Conservation (phyloP, 1,140 invertebrate genomes). For the Nebria ingens region DNA sequence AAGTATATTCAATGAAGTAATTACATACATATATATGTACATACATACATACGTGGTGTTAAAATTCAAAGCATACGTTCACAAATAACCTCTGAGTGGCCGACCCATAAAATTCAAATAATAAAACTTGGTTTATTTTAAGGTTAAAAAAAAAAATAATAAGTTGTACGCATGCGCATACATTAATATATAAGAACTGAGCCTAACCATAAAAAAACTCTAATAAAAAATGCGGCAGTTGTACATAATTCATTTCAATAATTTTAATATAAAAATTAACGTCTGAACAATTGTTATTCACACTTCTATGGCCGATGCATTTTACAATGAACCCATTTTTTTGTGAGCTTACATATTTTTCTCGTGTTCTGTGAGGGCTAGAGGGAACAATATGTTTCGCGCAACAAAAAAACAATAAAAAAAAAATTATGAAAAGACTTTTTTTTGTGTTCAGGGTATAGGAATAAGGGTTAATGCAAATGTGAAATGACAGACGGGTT, state of each 20-base stretch:
- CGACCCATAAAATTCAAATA: too few relatives aligned
- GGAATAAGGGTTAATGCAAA: neutral
- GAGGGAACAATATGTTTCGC: neutral
- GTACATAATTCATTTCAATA: neutral
- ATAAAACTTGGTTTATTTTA: too few relatives aligned
- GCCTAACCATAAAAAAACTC: neutral
- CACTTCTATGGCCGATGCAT: neutral
- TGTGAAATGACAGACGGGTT: neutral
- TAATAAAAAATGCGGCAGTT: neutral
- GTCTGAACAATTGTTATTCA: neutral
- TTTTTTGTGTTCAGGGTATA: neutral
- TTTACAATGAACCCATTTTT: too few relatives aligned
- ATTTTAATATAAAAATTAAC: conserved; percentile 1
- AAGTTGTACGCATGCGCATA: neutral
- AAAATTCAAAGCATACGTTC: too few relatives aligned
- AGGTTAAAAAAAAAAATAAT: too few relatives aligned
- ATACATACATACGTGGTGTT: too few relatives aligned
- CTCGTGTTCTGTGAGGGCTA: too few relatives aligned
- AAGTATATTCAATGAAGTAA: too few relatives aligned
- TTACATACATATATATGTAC: too few relatives aligned
- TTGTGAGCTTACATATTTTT: neutral
- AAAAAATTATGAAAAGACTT: neutral
- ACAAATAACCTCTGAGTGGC: too few relatives aligned
- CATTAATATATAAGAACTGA: neutral
- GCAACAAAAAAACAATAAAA: neutral